Evolutionary conservation across 2,113 vertebrate genomes (phyloP), one percentile per base, ranked within the genome.

Genomic region (Cepphus grylle): DNA sequence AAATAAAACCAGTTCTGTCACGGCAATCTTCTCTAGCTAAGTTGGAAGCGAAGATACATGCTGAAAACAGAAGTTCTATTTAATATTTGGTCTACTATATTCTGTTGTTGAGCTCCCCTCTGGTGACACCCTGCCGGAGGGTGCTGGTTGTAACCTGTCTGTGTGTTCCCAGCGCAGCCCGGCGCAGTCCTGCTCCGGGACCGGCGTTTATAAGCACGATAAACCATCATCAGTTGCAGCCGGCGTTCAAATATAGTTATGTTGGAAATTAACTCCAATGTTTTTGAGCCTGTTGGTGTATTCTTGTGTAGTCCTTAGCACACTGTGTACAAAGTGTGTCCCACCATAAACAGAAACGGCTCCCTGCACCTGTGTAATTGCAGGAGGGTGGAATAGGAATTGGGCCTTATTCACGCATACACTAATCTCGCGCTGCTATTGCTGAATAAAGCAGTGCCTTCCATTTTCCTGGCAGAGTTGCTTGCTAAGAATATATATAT

Each of bases 161-260:
- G 38, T 50, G 47, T 80, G 81, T 84, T 93, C 81, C 77, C 42
- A 43, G 43, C 65, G 2, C 15, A 76, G 70, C 70, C 47, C 40
- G 10, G 30, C 56, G 62, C 43, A 26, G 93, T 45, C 76, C 58
- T 81, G 80, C 86, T 73, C 59, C 42, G 2, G n/a, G 47, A 8
- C 80, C 77, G 8, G 53, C 63, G 45, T 66, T 93, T 90, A 67
- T 56, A 81, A 73, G 50, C 42, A 55, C 89, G 86, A 53, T 94
- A 93, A 94, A 92, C 90, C 94, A 67, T 79, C n/a, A 26, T 69
- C 84, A 49, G 36, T 85, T 84, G 74, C 80, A 91, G 72, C 76
- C 86, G 40, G 63, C 59, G 73, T 83, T 92, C 93, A 84, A 63
- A 80, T 86, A 77, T 32, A 96, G 71, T 26, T 45, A 40, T 79